Evolutionary conservation across 2,888 invertebrate species (phyloP), one percentile per base, ranked within the genome.

Genomic region (Ganaspis brasiliensis): DNA sequence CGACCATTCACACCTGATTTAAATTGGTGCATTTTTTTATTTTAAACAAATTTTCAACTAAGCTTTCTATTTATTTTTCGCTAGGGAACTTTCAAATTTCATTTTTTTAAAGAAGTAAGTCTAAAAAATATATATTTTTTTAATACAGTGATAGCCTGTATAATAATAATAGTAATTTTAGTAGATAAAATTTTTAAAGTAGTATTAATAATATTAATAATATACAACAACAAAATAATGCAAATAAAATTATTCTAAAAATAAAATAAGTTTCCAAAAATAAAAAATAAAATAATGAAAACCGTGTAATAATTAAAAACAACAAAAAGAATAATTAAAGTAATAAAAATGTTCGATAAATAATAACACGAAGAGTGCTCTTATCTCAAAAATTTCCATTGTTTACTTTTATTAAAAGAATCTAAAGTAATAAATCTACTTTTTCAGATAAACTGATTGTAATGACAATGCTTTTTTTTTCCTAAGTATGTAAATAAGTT

Each of bases 381-480:
- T 56, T 24, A 56, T 24, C 26, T 24, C 10, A 19, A 56, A 56
- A 56, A 21, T 56, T 56, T 56, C 56, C 56, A 56, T 56, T 26
- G 56, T 56, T 26, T 24, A 56, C 56, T 56, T 56, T 56, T 26
- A 59, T 59, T 59, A 59, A 31, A 59, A 52, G 52, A 52, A 52
- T 52, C 52, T 52, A 52, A n/a, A 49, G n/a, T 57, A 57, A 57
- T 57, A 57, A 57, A 57, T 57, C 26, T 16, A 59, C 35, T 26
- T 59, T 59, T 31, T 35, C 35, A 31, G 59, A 59, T 59, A 59
- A 59, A 59, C 26, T 59, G 59, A 59, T 31, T 59, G 35, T 59
- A 59, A 59, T 59, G 35, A 59, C 31, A 59, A 31, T 59, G n/a
- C 31, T 35, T 59, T 59, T 59, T 56, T 59, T 35, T 1, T 52